Evolutionary conservation across 2,888 invertebrate species (phyloP), one percentile per base, ranked within the genome.

Genomic region (Phaedon cochleariae): DNA sequence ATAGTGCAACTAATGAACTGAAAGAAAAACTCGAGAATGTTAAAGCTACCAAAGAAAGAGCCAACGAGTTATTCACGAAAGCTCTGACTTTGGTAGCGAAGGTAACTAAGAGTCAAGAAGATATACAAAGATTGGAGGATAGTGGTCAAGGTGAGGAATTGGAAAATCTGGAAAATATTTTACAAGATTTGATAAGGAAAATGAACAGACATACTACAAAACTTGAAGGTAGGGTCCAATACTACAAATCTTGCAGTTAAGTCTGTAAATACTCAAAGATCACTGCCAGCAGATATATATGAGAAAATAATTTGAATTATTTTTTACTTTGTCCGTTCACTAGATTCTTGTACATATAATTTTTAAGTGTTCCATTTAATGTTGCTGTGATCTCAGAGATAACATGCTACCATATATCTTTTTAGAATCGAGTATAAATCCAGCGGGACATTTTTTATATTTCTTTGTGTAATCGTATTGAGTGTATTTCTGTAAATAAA

Each of bases 81-180:
- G 97, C 97, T 0, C 91, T 93, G 41, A 90, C 91, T 76, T 86
- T 98, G 20, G 94, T 95, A 1, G 91, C 78, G 0, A 80, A 77
- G 68, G 80, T 84, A 20, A 79, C 78, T 12, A 79, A 77, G 67
- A 80, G 79, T 15, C 78, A 80, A 68, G 78, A 78, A 34, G 78
- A 79, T 62, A 81, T 84, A n/a, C 74, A 73, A 21, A 79, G 78
- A 66, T 68, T 83, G 31, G 77, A 78, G 49, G 73, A 74, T n/a
- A 77, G 74, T 57, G 72, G 74, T 20, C 81, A 81, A 68, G 78
- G 80, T 53, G 73, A 76, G 10, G 77, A 77, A 29, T 82, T 93
- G 55, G 82, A 82, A 48, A 84, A 86, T 58, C 84, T 92, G 59
- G 88, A 89, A 73, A 82, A 82, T 1, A 84, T 87, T 64, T 88